Evolutionary conservation across 1,140 invertebrate species (phyloP), one percentile per base, ranked within the genome.

Genomic region (Tetramorium simillimum): DNA sequence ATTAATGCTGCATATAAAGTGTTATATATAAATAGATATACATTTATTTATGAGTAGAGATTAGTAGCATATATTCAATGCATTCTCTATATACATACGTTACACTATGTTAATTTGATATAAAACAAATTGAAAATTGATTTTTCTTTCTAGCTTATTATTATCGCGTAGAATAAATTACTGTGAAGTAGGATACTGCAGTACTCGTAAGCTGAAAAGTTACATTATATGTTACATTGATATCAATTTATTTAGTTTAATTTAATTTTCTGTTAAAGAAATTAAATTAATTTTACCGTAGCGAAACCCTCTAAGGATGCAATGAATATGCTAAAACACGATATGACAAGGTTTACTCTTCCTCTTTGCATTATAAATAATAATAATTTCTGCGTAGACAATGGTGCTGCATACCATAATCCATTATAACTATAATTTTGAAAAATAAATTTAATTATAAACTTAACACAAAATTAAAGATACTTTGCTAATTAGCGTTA

Each of bases 401-500:
- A 37, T n/a, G 82, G 82, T 18, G 58, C 16, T 63, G 28, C 10
- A n/a, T 85, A 85, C 82, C 82, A 76, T 49, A 62, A 24, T 63
- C 40, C 56, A 43, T 63, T 85, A 43, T 33, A 75, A n/a, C 72
- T 85, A 33, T 12, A 63, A 76, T 16, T 78, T 65, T 51, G 53
- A 37, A 56, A 53, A 12, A 46, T 46, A 46, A 46, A 46, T 46
- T 12, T 46, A 12, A 14, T 33, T 46, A 5, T 65, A 65, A 49
- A 51, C 10, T 3, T 72, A n/a, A 33, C 28, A 53, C 12, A 51
- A 51, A 51, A 33, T 62, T 49, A 21, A 58, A 69, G 14, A 2
- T 5, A 49, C n/a, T 49, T 51, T 21, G 0, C 16, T 14, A 40
- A 49, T 51, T 12, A 65, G 7, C 9, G 9, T 4, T n/a, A 21